Base-by-base conservation (phyloP, 2,888 invertebrate genomes). In the Tipula lateralis region DNA sequence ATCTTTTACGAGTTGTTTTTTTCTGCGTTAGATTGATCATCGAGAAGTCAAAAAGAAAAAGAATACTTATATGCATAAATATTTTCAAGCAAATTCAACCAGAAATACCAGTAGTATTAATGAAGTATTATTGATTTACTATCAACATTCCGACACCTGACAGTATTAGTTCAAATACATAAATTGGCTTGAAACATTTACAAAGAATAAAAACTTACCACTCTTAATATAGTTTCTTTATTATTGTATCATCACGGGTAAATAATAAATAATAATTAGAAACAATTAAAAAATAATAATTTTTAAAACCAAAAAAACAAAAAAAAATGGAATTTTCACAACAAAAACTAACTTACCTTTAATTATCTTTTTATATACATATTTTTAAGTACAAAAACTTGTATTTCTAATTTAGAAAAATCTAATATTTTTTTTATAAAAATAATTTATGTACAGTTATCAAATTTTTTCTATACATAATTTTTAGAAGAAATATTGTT, bases 401-500 rank as follows among this genome's bases (percentile, higher is more conserved):
- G 66, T 66, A 66, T 66, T 66, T 66, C 66, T 66, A 66, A 66
- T 66, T 66, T 66, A 66, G 66, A 66, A 66, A 44, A 66, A 66
- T 66, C 66, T 66, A 66, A 66, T 66, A 19, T 19, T 66, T 66
- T 66, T 66, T 66, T 66, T 66, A 66, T 66, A 66, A 66, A 66
- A 66, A 66, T 66, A 66, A 66, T 66, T 66, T 66, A 66, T 66
- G 66, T 66, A 66, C 66, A 66, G 66, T 66, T 66, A 66, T 66
- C 24, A 66, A 50, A 66, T 66, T 9, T 66, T 66, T 66, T 66
- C 66, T 66, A 66, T 66, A 66, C 66, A 66, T 36, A 84, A 50
- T 44, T 44, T 84, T 84, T 44, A 44, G 84, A 29, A 84, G 84
- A 50, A 84, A 84, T 84, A 84, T 84, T 44, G 44, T 44, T 84